These are phyloP conservation scores for Pollimyrus isidori DNA, from an alignment of 2,113 vertebrate genomes.

Conservation along the genomic window DNA sequence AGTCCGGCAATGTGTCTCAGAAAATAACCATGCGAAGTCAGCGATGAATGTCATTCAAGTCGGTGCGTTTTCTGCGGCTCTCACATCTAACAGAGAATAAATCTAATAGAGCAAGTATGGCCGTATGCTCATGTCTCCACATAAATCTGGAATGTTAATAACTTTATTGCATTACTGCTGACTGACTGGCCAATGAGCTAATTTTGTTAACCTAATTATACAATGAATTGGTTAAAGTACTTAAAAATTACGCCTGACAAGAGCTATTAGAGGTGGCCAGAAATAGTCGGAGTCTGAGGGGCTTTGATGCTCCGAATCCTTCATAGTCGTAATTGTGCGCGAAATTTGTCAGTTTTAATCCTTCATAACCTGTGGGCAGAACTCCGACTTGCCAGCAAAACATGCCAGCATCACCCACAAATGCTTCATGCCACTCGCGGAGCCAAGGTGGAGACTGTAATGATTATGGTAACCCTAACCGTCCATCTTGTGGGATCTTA, in stretches of 20 bases:
- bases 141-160: constrained; percentile 67
- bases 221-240: constrained; percentile 71
- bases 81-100: constrained; percentile 34
- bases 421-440: neutral
- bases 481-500: neutral
- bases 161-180: constrained; percentile 64
- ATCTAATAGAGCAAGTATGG: constrained; percentile 47
- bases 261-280: constrained; percentile 57
- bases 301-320: constrained; percentile 53
- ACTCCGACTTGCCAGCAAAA: constrained; percentile 41
- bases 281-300: constrained; percentile 55
- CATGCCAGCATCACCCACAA: constrained; percentile 2
- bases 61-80: constrained; percentile 41
- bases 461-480: neutral
- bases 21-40: constrained; percentile 26
- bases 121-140: constrained; percentile 47
- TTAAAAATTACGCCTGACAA: constrained; percentile 68
- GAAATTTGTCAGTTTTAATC: constrained; percentile 53
- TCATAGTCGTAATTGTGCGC: constrained; percentile 42
- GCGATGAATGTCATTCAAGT: constrained; percentile 21
- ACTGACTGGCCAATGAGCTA: constrained; percentile 64
- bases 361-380: constrained; percentile 53
- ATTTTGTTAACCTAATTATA: constrained; percentile 71
- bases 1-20: constrained; percentile 10
- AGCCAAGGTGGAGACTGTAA: neutral